phyloP scores from a whole-genome alignment of 2,888 invertebrate genomes.

The Leucania comma region DNA sequence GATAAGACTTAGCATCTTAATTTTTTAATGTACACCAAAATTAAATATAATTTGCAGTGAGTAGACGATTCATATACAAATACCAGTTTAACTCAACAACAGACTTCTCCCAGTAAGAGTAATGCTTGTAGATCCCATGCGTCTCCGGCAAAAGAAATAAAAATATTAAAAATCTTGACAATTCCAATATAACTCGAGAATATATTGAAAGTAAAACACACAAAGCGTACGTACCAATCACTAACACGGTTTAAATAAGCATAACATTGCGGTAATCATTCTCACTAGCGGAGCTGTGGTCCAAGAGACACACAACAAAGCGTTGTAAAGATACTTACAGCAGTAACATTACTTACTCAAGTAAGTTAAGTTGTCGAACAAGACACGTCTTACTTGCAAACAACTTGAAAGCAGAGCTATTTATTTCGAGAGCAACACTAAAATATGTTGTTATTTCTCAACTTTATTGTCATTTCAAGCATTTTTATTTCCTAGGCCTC shows the following conservation, averaged over 20 bases:
- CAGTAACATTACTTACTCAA: slow-evolving; percentile 30
- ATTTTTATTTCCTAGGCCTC: slow-evolving; percentile 47
- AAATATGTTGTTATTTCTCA: slow-evolving; percentile 50
- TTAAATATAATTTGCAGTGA: no score
- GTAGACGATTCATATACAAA: no score
- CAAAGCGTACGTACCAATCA: slow-evolving; percentile 4
- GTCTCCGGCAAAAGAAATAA: neutral
- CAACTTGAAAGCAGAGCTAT: slow-evolving; percentile 34
- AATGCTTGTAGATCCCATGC: no score
- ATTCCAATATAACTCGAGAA: neutral
- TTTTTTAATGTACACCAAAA: no score
- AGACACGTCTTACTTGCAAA: slow-evolving; percentile 23
- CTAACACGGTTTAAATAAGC: slow-evolving; percentile 20
- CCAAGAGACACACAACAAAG: slow-evolving; percentile 19
- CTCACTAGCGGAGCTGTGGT: slow-evolving; percentile 25
- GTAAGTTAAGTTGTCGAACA: slow-evolving; percentile 28
- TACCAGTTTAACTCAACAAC: no score
- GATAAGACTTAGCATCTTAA: neutral
- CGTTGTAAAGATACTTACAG: slow-evolving; percentile 7
- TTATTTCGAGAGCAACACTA: slow-evolving; percentile 36
- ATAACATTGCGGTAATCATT: slow-evolving; percentile 27
- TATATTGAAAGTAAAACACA: slow-evolving; percentile 18
- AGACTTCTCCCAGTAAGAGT: no score
- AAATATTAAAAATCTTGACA: neutral
- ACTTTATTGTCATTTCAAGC: slow-evolving; percentile 37